Conservation (phyloP, 2,113 vertebrate genomes). For the Trichomycterus rosablanca region DNA sequence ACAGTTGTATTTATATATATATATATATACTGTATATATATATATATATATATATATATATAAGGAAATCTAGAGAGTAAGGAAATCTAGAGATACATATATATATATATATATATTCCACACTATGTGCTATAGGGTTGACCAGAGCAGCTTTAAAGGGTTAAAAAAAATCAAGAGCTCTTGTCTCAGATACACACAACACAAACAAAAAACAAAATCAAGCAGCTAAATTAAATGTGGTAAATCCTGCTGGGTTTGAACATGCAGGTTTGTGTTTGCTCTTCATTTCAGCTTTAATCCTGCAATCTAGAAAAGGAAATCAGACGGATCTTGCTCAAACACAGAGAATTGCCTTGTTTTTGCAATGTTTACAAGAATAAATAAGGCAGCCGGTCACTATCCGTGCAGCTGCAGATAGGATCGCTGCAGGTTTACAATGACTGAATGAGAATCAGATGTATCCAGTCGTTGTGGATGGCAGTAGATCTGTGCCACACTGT, state of each 20-base stretch:
- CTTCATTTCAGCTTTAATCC: slow-evolving; percentile 39
- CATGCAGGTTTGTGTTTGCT: slow-evolving; percentile 12
- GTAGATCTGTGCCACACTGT: slow-evolving; percentile 15
- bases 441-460: not conserved
- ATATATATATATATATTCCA: no score
- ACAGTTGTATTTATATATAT: no score
- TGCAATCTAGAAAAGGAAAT: not conserved
- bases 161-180: no score
- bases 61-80: no score
- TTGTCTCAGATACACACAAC: not conserved
- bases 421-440: slow-evolving; percentile 27
- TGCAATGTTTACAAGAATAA: slow-evolving; percentile 28
- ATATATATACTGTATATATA: no score
- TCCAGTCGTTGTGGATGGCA: slow-evolving; percentile 4
- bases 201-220: not conserved
- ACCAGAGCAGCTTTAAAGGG: no score
- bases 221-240: no score
- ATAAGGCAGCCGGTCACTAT: slow-evolving; percentile 25
- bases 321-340: slow-evolving; percentile 22
- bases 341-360: slow-evolving; percentile 28
- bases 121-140: no score
- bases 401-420: slow-evolving; percentile 20
- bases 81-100: no score
- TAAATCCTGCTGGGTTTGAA: slow-evolving; percentile 13
- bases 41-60: no score